phyloP scores from a whole-genome alignment of 1,140 invertebrate genomes.

The Dendrolimus kikuchii region DNA sequence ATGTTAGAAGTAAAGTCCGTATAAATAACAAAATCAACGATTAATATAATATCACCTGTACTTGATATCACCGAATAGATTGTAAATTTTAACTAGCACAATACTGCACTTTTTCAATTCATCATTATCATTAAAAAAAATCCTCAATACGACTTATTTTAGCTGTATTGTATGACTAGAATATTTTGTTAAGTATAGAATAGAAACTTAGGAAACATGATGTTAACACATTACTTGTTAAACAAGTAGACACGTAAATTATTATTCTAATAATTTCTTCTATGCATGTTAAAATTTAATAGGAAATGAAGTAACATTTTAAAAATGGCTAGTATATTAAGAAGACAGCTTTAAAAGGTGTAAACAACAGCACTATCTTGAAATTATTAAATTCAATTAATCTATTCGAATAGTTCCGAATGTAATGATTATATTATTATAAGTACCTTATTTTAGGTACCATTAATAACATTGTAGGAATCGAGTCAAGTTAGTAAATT shows the following conservation, averaged over 20 bases:
- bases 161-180: too few relatives aligned
- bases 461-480: conserved; percentile 11
- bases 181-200: conserved; percentile 8
- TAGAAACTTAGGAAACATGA: not conserved
- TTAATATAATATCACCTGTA: too few relatives aligned
- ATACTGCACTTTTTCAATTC: too few relatives aligned
- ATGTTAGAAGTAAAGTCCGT: too few relatives aligned
- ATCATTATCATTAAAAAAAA: too few relatives aligned
- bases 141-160: too few relatives aligned
- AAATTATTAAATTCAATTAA: conserved; percentile 20
- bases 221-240: conserved; percentile 5
- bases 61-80: too few relatives aligned
- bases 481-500: conserved; percentile 38
- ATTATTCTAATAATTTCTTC: conserved; percentile 8
- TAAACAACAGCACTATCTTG: conserved; percentile 16
- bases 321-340: conserved; percentile 9
- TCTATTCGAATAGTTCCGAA: conserved; percentile 19
- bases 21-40: too few relatives aligned
- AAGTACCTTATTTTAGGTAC: conserved; percentile 20
- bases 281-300: conserved; percentile 9
- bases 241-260: conserved; percentile 10
- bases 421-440: conserved; percentile 13
- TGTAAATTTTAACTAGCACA: too few relatives aligned
- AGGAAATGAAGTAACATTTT: conserved; percentile 2
- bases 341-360: conserved; percentile 17